phyloP scores from a whole-genome alignment of 2,797 vertebrate species.

The Clarias fuscus region DNA sequence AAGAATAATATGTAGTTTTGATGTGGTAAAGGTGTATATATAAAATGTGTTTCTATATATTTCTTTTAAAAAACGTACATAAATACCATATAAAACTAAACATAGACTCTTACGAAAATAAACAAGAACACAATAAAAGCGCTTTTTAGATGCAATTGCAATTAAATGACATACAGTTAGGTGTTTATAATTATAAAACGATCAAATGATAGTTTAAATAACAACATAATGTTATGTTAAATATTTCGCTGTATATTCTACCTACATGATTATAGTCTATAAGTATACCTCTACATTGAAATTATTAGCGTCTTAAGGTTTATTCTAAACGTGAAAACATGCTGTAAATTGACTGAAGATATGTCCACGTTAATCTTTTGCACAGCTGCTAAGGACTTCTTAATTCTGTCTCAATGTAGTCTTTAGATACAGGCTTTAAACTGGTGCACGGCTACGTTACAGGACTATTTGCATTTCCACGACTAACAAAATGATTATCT shows the following conservation, averaged over 20 bases:
- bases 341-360: neutral
- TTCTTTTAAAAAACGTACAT: neutral
- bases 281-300: too few relatives aligned
- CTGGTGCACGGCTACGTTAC: constrained; percentile 36
- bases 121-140: too few relatives aligned
- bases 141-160: neutral
- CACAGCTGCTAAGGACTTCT: constrained; percentile 44
- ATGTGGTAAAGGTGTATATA: neutral
- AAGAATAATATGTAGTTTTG: neutral
- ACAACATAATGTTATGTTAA: too few relatives aligned
- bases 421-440: constrained; percentile 46
- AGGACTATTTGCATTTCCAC: constrained; percentile 71
- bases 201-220: too few relatives aligned
- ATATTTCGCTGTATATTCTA: too few relatives aligned
- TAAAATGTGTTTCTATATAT: too few relatives aligned
- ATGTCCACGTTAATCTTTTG: neutral
- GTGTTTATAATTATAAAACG: neutral
- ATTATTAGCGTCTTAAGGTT: neutral
- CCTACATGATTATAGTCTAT: too few relatives aligned
- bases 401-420: constrained; percentile 41
- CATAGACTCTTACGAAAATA: neutral
- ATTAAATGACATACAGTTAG: neutral
- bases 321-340: neutral
- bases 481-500: constrained; percentile 71
- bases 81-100: neutral